Evolutionary conservation across 2,113 vertebrate genomes (phyloP), one percentile per base, ranked within the genome.

Genomic region (Thryonomys swinderianus): DNA sequence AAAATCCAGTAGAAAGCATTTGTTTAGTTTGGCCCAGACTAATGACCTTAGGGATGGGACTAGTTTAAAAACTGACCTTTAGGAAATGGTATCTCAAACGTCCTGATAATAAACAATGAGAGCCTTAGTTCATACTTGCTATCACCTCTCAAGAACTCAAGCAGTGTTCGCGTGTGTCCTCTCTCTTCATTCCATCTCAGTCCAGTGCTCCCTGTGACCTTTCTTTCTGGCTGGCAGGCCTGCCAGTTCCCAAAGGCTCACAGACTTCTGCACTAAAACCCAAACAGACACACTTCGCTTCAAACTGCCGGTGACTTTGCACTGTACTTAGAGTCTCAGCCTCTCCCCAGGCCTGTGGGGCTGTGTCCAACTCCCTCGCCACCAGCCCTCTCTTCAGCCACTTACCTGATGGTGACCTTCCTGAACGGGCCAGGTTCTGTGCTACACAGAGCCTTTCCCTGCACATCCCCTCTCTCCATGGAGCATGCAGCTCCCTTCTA

Each of bases 391-490:
- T 84, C 20, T 48, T 11, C 3, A 25, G 7, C 20, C 69, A 13
- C 14, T 73, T 30, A 57, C 5, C 0, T 3, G 57, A 30, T 8
- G 45, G 53, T 51, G 45, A 23, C 6, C 27, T 5, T 74, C 27
- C 48, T 48, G 55, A 55, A 13, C 4, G 12, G 11, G 30, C 18
- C 9, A 17, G 53, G 40, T 34, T 80, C 45, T 71, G 73, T 16
- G 57, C n/a, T 13, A 4, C 16, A 23, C 8, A 66, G n/a, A 11
- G 71, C 23, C 6, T 85, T 42, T n/a, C 34, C 85, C 71, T 10
- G 37, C 2, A 9, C 0, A 3, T 11, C n/a, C 51, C 0, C 0
- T 25, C 45, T 61, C 30, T 69, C 40, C 7, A 1, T 18, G 9
- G 6, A 2, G 7, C 23, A 61, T 6, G 5, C 5, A 8, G 17